phyloP scores from a whole-genome alignment of 2,113 vertebrate species.

The Podarcis cretensis region DNA sequence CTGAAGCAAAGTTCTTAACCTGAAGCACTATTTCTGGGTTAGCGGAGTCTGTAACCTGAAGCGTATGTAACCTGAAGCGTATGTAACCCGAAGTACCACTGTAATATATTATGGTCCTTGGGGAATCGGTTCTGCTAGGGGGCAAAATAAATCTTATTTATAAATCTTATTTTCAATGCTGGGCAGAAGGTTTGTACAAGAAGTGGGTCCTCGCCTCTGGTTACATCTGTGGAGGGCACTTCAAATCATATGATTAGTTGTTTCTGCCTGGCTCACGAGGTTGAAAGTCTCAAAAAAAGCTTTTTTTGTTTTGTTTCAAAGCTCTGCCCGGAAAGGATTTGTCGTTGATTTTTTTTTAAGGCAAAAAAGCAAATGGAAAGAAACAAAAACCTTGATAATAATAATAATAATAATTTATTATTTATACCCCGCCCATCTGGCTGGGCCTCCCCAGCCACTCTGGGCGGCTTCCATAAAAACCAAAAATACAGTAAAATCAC shows the following conservation, averaged over 20 bases:
- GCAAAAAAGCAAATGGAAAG: neutral
- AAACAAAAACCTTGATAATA: neutral
- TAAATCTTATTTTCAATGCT: neutral
- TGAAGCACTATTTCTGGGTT: too few species aligned
- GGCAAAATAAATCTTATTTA: neutral
- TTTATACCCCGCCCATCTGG: too few species aligned
- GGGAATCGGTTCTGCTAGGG: neutral
- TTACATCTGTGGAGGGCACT: neutral
- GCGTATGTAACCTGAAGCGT: too few species aligned
- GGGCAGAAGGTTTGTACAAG: neutral
- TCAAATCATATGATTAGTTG: slow-evolving; percentile 13
- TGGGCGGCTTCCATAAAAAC: too few species aligned
- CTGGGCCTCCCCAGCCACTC: too few species aligned
- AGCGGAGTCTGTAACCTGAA: too few species aligned
- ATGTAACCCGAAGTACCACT: too few species aligned
- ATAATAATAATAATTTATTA: too few species aligned
- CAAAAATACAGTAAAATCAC: too few species aligned
- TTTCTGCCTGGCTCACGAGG: neutral
- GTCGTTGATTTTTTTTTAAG: too few species aligned
- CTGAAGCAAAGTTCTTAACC: too few species aligned
- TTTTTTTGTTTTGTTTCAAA: neutral
- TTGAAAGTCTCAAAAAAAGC: neutral
- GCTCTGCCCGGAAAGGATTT: neutral
- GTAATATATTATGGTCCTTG: neutral
- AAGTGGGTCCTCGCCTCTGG: neutral